Percentiles rank a stretch among this genome's conserved stretches.
phyloP scores from a whole-genome alignment of 2,797 vertebrate species.

The Sebastes steindachneri region DNA sequence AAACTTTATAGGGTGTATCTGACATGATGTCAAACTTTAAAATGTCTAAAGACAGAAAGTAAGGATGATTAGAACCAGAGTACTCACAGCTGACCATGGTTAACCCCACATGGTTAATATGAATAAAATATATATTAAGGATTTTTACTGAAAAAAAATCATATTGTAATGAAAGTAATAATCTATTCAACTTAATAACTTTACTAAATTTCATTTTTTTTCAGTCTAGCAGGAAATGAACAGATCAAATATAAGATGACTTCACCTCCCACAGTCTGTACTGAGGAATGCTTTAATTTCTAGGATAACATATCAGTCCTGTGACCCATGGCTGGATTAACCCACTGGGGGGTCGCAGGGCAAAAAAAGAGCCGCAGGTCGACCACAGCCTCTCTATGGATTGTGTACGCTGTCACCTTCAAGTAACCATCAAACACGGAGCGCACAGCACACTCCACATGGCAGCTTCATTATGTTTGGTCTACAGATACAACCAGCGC shows the following conservation, averaged over 20 bases:
- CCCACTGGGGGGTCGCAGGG: background rate
- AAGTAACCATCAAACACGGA: conserved; percentile 1
- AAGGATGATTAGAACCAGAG: background rate
- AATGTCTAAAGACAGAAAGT: background rate
- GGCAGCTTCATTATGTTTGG: background rate
- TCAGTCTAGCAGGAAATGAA: background rate
- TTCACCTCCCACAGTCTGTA: background rate
- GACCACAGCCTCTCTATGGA: background rate
- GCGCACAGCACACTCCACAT: background rate
- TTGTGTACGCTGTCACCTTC: conserved; percentile 14
- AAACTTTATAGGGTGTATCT: background rate
- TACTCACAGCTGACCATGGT: background rate
- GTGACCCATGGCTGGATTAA: conserved; percentile 35
- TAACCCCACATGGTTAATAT: background rate
- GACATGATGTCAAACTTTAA: conserved; percentile 11
- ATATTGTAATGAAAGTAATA: background rate
- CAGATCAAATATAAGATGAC: background rate
- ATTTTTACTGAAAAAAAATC: background rate
- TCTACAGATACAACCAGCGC: background rate
- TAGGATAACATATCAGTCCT: conserved; percentile 4
- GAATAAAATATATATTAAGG: background rate
- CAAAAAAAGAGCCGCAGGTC: background rate
- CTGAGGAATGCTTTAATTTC: conserved; percentile 36
- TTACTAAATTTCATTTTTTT: background rate
- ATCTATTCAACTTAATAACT: background rate